Evolutionary conservation across 2,888 invertebrate genomes (phyloP).

Genomic region (Meghimatium bilineatum): DNA sequence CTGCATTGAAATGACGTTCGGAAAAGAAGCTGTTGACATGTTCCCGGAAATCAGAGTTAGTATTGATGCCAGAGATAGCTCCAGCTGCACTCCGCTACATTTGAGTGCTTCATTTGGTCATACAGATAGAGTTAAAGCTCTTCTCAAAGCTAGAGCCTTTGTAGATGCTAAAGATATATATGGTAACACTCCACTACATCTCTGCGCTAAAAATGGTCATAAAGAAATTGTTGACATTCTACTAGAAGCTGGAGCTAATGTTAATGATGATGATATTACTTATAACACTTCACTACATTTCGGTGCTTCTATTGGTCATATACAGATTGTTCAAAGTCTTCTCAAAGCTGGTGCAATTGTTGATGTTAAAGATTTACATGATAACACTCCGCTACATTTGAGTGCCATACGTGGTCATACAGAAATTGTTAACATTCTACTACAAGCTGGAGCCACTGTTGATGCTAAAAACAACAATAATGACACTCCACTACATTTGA

Average conservation of each 20-base stretch:
- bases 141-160: neutral
- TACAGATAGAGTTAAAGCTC: neutral
- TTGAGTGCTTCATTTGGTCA: neutral
- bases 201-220: neutral
- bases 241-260: too few species aligned
- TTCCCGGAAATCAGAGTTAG: neutral
- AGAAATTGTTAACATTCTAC: neutral
- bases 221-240: neutral
- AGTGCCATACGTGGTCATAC: neutral
- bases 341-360: neutral
- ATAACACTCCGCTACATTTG: neutral
- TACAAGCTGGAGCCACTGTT: neutral
- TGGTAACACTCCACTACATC: neutral
- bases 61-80: neutral
- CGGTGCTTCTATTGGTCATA: neutral
- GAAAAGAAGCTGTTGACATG: neutral
- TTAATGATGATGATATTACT: neutral
- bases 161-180: neutral
- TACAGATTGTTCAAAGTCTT: neutral
- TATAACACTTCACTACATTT: neutral
- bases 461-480: too few species aligned
- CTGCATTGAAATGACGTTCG: neutral
- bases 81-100: neutral
- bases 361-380: neutral
- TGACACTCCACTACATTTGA: too few species aligned